Percentiles rank a stretch among this genome's conserved stretches.
Conservation (phyloP, 2,113 vertebrate species). For the Asarcornis scutulata region DNA sequence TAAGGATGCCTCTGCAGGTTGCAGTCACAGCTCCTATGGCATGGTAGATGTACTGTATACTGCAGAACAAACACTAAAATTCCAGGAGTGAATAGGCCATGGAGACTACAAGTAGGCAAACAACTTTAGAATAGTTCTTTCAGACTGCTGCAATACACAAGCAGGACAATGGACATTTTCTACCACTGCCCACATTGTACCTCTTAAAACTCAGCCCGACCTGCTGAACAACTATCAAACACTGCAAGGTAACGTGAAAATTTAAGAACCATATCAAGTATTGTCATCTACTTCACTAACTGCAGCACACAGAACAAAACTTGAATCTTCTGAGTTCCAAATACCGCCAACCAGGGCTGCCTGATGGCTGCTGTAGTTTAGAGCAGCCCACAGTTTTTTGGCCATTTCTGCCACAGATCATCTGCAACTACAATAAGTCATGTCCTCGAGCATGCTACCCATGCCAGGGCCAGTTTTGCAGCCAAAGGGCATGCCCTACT, state of each 20-base stretch:
- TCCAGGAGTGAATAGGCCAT: background rate
- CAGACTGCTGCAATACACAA: background rate
- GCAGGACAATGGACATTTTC: background rate
- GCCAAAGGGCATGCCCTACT: background rate
- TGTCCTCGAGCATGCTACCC: background rate
- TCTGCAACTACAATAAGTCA: background rate
- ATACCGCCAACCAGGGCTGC: background rate
- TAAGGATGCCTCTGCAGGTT: background rate
- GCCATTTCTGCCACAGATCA: background rate
- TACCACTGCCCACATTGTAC: background rate
- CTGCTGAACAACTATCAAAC: background rate
- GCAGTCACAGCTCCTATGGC: background rate
- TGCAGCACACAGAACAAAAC: background rate
- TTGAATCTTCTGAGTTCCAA: background rate
- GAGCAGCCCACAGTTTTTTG: background rate
- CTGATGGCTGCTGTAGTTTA: background rate
- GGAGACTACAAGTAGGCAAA: background rate
- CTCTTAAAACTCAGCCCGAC: background rate
- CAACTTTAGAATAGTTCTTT: background rate
- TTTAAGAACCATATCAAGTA: background rate
- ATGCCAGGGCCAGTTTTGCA: background rate
- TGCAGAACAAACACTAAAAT: background rate
- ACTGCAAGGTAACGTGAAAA: background rate
- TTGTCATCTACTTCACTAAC: background rate
- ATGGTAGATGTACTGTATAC: fast-evolving